These are phyloP conservation scores for Metopia argyrocephala DNA, from an alignment of 2,888 invertebrate genomes.

Conservation along the genomic window DNA sequence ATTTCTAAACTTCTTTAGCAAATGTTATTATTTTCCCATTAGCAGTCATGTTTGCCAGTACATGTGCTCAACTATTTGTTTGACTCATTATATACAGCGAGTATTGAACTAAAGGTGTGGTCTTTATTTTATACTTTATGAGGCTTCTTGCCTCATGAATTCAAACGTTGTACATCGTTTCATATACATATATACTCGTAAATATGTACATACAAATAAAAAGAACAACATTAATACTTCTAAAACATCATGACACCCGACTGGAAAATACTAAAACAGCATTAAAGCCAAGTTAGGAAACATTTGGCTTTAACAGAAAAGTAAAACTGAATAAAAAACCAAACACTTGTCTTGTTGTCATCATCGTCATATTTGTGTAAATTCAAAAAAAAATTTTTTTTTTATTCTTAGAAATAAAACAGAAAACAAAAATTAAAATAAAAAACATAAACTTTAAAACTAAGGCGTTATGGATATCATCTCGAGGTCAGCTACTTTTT, in stretches of 20 bases:
- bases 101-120: constrained; percentile 57
- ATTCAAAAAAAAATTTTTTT: constrained; percentile 34
- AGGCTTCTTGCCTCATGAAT: constrained; percentile 57
- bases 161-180: constrained; percentile 24
- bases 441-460: constrained; percentile 49
- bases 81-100: not conserved
- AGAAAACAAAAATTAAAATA: constrained; percentile 24
- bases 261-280: not conserved
- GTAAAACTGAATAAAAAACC: constrained; percentile 3
- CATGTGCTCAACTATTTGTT: not conserved
- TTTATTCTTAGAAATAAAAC: not conserved
- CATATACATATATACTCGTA: not conserved
- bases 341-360: constrained; percentile 62
- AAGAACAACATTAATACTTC: constrained; percentile 51
- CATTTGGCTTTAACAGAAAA: constrained; percentile 22
- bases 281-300: constrained; percentile 28
- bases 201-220: constrained; percentile 3
- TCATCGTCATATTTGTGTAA: constrained; percentile 16
- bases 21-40: constrained; percentile 64
- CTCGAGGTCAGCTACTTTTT: constrained; percentile 68
- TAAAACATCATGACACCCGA: constrained; percentile 50
- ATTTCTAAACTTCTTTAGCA: constrained; percentile 26
- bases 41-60: constrained; percentile 25
- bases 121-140: constrained; percentile 48
- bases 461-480: constrained; percentile 67